Evolutionary conservation across 1,140 invertebrate genomes (phyloP).

Genomic region (Globodera rostochiensis): DNA sequence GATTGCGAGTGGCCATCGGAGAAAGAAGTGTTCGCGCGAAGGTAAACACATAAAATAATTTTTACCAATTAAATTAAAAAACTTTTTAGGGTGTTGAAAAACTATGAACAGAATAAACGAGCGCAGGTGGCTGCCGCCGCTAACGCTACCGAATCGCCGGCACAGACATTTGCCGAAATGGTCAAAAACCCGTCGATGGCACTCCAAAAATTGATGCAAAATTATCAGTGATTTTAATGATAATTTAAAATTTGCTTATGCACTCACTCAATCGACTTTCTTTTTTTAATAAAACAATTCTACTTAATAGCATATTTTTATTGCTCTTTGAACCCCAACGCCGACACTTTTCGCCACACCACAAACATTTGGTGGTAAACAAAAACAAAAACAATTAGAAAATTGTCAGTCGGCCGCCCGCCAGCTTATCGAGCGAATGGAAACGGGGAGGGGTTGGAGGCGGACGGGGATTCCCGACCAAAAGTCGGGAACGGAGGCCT

Average conservation of each 20-base stretch:
- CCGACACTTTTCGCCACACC: neutral
- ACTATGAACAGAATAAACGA: slow-evolving; percentile 56
- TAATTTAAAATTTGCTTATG: too few relatives aligned
- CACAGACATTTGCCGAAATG: slow-evolving; percentile 58
- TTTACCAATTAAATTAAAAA: slow-evolving; percentile 7
- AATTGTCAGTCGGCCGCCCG: too few relatives aligned
- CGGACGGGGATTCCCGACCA: neutral
- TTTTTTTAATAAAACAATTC: too few relatives aligned
- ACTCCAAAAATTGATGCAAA: slow-evolving; percentile 62
- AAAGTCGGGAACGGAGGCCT: too few relatives aligned
- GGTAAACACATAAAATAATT: slow-evolving; percentile 33
- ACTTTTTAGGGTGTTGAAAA: slow-evolving; percentile 62
- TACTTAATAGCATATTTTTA: neutral
- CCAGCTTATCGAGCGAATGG: neutral
- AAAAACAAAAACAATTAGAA: neutral
- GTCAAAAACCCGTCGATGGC: slow-evolving; percentile 61
- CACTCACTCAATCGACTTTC: too few relatives aligned
- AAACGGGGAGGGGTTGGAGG: too few relatives aligned
- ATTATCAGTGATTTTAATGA: neutral
- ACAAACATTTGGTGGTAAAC: neutral
- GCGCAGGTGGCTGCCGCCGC: slow-evolving; percentile 30
- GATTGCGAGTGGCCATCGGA: slow-evolving; percentile 65
- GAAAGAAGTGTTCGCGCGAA: slow-evolving; percentile 64
- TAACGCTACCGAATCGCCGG: slow-evolving; percentile 54
- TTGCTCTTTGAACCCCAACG: neutral